Evolutionary conservation across 2,113 vertebrate species (phyloP).

Genomic region (Camelus dromedarius): DNA sequence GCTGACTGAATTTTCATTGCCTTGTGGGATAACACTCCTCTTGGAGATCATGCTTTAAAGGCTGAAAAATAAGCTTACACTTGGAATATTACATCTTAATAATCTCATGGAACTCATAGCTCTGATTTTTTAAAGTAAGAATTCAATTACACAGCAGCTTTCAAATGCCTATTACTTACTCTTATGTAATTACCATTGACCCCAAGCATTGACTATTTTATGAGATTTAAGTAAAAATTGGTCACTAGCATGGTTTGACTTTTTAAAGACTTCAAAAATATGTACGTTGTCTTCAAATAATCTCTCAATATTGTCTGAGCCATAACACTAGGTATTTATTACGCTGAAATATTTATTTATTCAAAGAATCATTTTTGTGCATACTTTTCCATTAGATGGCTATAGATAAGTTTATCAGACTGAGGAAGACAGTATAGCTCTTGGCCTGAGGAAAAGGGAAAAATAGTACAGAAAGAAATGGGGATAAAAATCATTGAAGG

Average conservation of each 20-base stretch:
- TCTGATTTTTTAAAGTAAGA: neutral
- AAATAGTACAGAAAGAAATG: neutral
- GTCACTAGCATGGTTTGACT: neutral
- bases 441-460: neutral
- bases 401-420: neutral
- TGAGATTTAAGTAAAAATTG: slow-evolving; percentile 11
- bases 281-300: neutral
- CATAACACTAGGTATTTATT: neutral
- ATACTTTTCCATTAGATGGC: neutral
- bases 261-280: neutral
- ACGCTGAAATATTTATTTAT: neutral
- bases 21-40: neutral
- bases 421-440: neutral
- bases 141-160: neutral
- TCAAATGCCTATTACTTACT: neutral
- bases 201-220: neutral
- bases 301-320: neutral
- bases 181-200: neutral
- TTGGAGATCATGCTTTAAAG: slow-evolving; percentile 2
- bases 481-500: neutral
- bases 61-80: neutral
- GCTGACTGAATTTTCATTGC: neutral
- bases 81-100: neutral
- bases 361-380: neutral
- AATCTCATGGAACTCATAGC: neutral